These are phyloP conservation scores for Bathynomus jamesi DNA, from an alignment of 1,140 invertebrate species.

Conservation along the genomic window DNA sequence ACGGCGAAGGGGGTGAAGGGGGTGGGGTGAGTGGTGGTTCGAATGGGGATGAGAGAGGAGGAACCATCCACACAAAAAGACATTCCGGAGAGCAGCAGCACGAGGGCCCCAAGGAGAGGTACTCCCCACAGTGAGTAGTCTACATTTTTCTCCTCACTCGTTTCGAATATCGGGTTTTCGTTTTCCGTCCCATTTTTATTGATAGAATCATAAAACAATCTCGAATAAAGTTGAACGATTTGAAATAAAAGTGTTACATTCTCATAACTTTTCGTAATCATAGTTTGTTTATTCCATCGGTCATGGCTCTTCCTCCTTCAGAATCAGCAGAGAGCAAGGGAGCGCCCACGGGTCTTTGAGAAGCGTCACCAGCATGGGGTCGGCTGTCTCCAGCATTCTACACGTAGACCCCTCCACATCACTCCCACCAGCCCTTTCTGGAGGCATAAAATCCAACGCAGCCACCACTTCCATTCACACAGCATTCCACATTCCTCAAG, in stretches of 20 bases:
- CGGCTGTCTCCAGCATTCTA: conserved; percentile 29
- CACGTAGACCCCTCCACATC: conserved; percentile 11
- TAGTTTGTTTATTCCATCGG: no score
- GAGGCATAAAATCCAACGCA: conserved; percentile 17
- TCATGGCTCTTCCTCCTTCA: no score
- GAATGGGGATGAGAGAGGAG: conserved; percentile 56
- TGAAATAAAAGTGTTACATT: no score
- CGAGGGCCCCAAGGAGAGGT: conserved; percentile 22
- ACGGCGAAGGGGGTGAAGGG: conserved; percentile 42
- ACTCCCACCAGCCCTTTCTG: background rate
- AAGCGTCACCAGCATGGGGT: conserved; percentile 36
- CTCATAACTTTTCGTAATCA: no score
- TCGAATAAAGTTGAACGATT: no score
- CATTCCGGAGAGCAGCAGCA: conserved; percentile 69
- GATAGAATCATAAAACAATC: no score
- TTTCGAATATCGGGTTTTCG: no score
- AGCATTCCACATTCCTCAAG: background rate
- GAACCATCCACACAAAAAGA: conserved; percentile 91
- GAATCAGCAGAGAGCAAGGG: conserved; percentile 29
- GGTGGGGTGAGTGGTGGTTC: conserved; percentile 42
- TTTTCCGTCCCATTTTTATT: no score
- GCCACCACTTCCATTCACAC: conserved; percentile 11
- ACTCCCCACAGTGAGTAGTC: conserved; percentile 22
- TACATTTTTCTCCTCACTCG: no score
- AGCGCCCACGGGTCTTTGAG: conserved; percentile 38